Evolutionary conservation across 2,113 vertebrate genomes (phyloP).

Genomic region (Muntiacus reevesi): DNA sequence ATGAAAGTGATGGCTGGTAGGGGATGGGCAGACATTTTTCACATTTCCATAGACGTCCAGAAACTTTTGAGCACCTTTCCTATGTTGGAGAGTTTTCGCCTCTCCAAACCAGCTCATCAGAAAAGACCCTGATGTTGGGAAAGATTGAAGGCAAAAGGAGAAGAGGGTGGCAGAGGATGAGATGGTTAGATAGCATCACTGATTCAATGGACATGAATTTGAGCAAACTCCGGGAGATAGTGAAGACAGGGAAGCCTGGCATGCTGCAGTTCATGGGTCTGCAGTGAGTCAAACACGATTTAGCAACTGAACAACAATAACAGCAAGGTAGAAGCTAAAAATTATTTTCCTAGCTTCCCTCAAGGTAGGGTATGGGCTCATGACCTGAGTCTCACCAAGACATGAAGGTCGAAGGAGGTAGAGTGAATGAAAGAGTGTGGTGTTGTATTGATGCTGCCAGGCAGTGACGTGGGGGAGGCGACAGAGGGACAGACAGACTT

Average conservation of each 20-base stretch:
- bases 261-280: neutral
- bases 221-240: neutral
- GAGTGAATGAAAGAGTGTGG: neutral
- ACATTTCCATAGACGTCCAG: neutral
- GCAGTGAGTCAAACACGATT: neutral
- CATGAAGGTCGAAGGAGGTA: neutral
- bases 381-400: neutral
- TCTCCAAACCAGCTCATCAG: neutral
- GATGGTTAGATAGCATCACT: neutral
- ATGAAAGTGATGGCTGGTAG: neutral
- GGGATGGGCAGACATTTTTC: neutral
- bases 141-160: neutral
- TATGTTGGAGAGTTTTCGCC: neutral
- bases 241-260: neutral
- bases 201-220: neutral
- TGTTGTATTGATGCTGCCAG: neutral
- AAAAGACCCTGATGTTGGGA: neutral
- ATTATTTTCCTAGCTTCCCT: neutral
- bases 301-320: neutral
- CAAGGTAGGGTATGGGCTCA: neutral
- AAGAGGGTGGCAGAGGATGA: neutral
- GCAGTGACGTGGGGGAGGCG: fast-evolving
- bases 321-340: neutral
- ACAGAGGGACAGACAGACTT: neutral
- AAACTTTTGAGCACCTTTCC: neutral